Evolutionary conservation across 2,113 vertebrate genomes (phyloP), one percentile per base, ranked within the genome.

Genomic region (Glaucomys volans): DNA sequence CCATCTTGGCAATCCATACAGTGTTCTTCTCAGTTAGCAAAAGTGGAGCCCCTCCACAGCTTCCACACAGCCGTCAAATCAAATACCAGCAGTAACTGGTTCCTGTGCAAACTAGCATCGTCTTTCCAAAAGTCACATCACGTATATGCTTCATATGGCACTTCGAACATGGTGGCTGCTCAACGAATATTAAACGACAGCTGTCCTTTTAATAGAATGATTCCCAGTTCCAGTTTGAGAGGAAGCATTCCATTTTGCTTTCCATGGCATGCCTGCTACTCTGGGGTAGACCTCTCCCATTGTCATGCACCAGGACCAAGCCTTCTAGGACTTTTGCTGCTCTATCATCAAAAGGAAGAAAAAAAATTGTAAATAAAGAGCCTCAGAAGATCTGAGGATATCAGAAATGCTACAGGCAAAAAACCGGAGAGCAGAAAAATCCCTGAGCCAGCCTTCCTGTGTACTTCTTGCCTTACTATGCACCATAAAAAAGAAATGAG

Each of bases 401-500:
- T 79, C 66, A 91, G 69, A 95, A 97, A 91, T 97, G 79, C 83
- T 95, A 62, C 28, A 80, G 80, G 93, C 82, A 84, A 92, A 88
- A 94, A 42, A 28, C 20, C 20, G 5, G 52, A 66, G 35, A 82
- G 69, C 11, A 2, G 64, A 54, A 91, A 91, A 94, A 87, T 87
- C 84, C 69, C 57, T 2, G 8, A 84, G 86, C 17, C 40, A 67
- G 66, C 1, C 66, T 87, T 96, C 82, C 47, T 62, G 22, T 66
- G 66, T 72, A 12, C 52, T 94, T 81, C 42, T 94, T 94, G 76
- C 44, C 79, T 95, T 91, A 90, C n/a, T 42, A 90, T 40, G 50
- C 26, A 81, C 62, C 91, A 91, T 87, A 64, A 95, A 95, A 92
- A 96, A 96, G 62, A 93, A 96, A 91, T 80, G 74, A 96, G 74